phyloP scores from a whole-genome alignment of 2,797 vertebrate species.

The Chaunax sp. region DNA sequence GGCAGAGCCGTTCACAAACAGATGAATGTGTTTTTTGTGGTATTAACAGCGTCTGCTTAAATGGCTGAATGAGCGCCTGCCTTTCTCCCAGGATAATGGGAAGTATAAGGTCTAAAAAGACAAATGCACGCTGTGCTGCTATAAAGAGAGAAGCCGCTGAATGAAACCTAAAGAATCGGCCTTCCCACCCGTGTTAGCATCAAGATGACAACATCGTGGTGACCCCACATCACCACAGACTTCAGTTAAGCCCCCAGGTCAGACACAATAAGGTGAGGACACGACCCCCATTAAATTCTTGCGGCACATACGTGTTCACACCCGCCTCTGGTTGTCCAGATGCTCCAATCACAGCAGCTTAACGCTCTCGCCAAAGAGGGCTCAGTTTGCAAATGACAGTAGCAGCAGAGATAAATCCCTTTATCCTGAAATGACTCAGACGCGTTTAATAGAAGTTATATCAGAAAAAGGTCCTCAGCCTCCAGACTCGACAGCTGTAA shows the following conservation, averaged over 20 bases:
- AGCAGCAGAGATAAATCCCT: conserved; percentile 58
- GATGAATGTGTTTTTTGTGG: conserved; percentile 54
- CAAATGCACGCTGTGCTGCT: conserved; percentile 49
- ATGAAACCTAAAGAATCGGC: conserved; percentile 45
- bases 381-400: conserved; percentile 59
- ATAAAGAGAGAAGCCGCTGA: conserved; percentile 26
- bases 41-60: conserved; percentile 45
- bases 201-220: conserved; percentile 49
- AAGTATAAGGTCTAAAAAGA: conserved; percentile 30
- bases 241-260: conserved; percentile 57
- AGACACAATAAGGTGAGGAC: conserved; percentile 61
- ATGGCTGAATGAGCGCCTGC: conserved; percentile 11
- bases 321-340: conserved; percentile 32
- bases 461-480: conserved; percentile 59
- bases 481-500: conserved; percentile 56
- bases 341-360: conserved; percentile 43
- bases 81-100: conserved; percentile 39
- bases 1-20: conserved; percentile 38
- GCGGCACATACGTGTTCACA: conserved; percentile 36
- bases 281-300: conserved; percentile 62
- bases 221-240: conserved; percentile 43
- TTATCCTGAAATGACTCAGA: conserved; percentile 61
- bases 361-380: conserved; percentile 23
- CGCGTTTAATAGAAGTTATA: conserved; percentile 47
- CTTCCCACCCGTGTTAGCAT: conserved; percentile 28